phyloP scores from a whole-genome alignment of 2,797 vertebrate species.

The Benthosema pterotum region DNA sequence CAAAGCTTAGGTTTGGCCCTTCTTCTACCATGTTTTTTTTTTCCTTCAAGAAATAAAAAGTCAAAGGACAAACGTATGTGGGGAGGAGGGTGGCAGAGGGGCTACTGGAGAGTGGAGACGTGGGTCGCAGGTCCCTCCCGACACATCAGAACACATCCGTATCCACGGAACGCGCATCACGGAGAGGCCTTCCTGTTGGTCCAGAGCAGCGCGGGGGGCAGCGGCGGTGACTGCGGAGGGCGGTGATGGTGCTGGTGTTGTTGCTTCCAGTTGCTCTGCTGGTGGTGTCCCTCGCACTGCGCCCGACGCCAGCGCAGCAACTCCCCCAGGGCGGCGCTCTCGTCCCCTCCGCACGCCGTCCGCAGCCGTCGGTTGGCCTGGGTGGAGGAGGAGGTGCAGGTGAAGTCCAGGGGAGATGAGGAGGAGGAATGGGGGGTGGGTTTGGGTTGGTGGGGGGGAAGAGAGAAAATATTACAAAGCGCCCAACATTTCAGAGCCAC shows the following conservation, averaged over 20 bases:
- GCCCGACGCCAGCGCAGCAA: slow-evolving; percentile 87
- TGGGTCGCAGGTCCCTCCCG: slow-evolving; percentile 5
- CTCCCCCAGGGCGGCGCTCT: slow-evolving; percentile 82
- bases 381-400: background rate
- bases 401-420: too few species aligned
- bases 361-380: slow-evolving; percentile 87
- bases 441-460: background rate
- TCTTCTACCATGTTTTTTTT: background rate
- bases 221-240: slow-evolving; percentile 77
- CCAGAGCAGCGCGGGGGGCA: slow-evolving; percentile 83
- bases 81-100: slow-evolving; percentile 13
- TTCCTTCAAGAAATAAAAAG: slow-evolving; percentile 8
- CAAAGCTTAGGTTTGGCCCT: slow-evolving; percentile 40
- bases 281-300: slow-evolving; percentile 83
- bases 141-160: slow-evolving; percentile 12
- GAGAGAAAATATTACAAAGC: background rate
- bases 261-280: slow-evolving; percentile 79
- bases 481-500: slow-evolving; percentile 7
- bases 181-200: slow-evolving; percentile 85
- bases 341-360: slow-evolving; percentile 83
- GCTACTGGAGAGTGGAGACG: slow-evolving; percentile 1
- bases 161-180: slow-evolving; percentile 39
- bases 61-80: slow-evolving; percentile 4
- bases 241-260: slow-evolving; percentile 49
- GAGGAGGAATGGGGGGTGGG: background rate